Percentiles rank a stretch among this genome's conserved stretches.
Conservation (phyloP, 2,888 invertebrate species). For the Campoletis raptor region DNA sequence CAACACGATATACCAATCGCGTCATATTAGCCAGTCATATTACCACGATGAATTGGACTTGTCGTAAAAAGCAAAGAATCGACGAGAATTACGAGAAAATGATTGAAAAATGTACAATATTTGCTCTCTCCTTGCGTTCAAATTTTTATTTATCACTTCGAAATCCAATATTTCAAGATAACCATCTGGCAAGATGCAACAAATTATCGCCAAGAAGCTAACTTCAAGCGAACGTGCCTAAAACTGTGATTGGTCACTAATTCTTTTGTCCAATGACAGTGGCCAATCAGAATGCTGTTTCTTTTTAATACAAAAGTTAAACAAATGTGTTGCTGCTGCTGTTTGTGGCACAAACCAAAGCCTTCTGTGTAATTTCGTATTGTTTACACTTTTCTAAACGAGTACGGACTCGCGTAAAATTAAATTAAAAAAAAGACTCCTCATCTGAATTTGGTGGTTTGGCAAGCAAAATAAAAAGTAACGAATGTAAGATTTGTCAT, state of each 20-base stretch:
- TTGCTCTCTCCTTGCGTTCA: not conserved
- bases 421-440: not conserved
- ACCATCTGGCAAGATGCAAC: not conserved
- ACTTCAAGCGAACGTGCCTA: not conserved
- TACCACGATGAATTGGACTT: constrained; percentile 1
- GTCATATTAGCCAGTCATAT: constrained; percentile 47
- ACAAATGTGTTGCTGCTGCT: not conserved
- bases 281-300: not conserved
- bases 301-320: not conserved
- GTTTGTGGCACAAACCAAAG: not conserved
- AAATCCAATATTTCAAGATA: not conserved
- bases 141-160: not conserved
- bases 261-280: not conserved
- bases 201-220: not conserved
- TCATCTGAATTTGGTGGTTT: not conserved
- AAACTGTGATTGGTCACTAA: not conserved
- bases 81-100: not conserved
- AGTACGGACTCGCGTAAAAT: not conserved
- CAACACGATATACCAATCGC: not conserved
- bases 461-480: not conserved
- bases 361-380: not conserved
- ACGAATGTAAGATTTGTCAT: constrained; percentile 21
- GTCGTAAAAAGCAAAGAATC: not conserved
- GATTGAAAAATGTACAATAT: not conserved
- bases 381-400: not conserved